These are phyloP conservation scores for Typhlichthys eigenmanni DNA, from an alignment of 2,797 vertebrate species.

Conservation along the genomic window DNA sequence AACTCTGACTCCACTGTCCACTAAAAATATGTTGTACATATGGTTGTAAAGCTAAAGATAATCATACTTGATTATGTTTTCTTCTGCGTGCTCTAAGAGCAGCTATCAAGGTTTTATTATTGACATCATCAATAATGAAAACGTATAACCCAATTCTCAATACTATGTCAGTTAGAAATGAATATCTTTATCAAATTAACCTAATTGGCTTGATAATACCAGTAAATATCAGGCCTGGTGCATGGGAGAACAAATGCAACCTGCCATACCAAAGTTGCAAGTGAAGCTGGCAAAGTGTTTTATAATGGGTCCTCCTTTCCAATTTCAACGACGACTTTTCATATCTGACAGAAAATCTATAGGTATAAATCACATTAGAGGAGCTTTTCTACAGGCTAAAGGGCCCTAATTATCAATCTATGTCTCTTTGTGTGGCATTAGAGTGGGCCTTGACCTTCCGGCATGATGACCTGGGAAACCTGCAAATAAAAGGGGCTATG, in stretches of 20 bases:
- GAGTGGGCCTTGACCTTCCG: conserved; percentile 90
- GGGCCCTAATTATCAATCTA: conserved; percentile 95
- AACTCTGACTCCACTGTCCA: conserved; percentile 1
- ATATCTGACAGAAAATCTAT: conserved; percentile 98
- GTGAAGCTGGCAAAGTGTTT: conserved; percentile 83
- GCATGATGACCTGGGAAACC: conserved; percentile 66
- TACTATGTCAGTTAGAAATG: conserved; percentile 35
- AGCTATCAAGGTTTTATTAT: conserved; percentile 28
- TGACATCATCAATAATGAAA: conserved; percentile 31
- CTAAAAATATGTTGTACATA: neutral
- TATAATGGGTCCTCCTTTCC: conserved; percentile 92
- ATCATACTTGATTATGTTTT: conserved; percentile 4
- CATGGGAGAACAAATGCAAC: conserved; percentile 54
- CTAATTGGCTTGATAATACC: conserved; percentile 24
- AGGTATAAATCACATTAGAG: conserved; percentile 96
- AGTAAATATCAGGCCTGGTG: conserved; percentile 35
- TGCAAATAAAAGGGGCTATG: conserved; percentile 40
- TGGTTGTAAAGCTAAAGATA: neutral
- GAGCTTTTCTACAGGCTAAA: conserved; percentile 85
- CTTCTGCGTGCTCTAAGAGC: neutral
- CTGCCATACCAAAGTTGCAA: conserved; percentile 76
- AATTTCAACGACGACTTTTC: conserved; percentile 92
- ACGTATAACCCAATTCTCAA: conserved; percentile 55
- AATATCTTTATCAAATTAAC: conserved; percentile 61
- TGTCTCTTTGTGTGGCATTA: conserved; percentile 93